Evolutionary conservation across 2,888 invertebrate species (phyloP), one percentile per base, ranked within the genome.

Genomic region (Corythucha ciliata): DNA sequence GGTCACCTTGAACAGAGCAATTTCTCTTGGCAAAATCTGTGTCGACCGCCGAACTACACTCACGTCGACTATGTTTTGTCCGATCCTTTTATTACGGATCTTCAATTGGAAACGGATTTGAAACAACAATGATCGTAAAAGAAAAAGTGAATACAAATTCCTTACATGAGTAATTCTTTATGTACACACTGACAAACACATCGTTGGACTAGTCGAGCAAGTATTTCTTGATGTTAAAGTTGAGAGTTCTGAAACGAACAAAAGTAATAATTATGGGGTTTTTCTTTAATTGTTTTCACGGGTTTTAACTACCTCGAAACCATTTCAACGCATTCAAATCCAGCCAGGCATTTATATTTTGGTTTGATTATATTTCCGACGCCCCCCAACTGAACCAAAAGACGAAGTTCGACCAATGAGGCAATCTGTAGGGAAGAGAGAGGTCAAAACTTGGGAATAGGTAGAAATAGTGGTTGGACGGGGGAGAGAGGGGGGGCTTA

Each of bases 321-420:
- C 4, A 80, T 76, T 16, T 78, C 72, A 47, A 90, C 81, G 63
- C 89, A 87, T 61, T 90, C 87, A 33, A 83, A 78, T 14, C 82
- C 79, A 4, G 89, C 83, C 24, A 84, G 81, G 67, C 92, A 92
- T 67, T 89, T 90, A 62, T 87, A 84, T 64, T 87, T 88, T 0
- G 87, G 83, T 1, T 80, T 76, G 57, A 90, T 86, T 24, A 91
- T 73, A 63, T 79, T 79, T 54, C 77, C 78, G 62, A 82, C 83
- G 44, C 83, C 83, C n/a, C n/a, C n/a, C 0, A 82, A 75, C 2
- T 73, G 73, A 8, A 81, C 74, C 46, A 93, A 71, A 32, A 93
- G 70, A 63, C 85, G 83, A 4, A 93, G 70, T 63, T 87, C 83
- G 1, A 91, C 88, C 62, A 93, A 73, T 7, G 88, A 86, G 0